phyloP scores from a whole-genome alignment of 2,113 vertebrate species.

The Pteronura brasiliensis region DNA sequence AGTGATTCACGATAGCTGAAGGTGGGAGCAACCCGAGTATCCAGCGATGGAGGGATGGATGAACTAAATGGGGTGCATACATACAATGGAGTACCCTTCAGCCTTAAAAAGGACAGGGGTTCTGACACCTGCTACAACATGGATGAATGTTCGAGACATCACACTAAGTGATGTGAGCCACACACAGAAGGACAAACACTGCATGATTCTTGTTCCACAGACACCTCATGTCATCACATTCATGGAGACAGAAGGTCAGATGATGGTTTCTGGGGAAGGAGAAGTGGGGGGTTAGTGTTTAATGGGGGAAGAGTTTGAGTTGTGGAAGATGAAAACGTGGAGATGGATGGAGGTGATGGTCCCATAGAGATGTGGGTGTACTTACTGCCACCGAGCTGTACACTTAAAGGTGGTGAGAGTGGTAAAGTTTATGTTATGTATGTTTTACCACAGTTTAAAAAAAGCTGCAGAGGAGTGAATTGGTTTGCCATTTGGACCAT shows the following conservation, averaged over 20 bases:
- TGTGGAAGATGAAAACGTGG: neutral
- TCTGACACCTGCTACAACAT: neutral
- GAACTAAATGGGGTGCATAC: neutral
- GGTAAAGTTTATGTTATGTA: neutral
- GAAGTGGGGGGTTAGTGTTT: neutral
- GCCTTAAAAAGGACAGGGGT: neutral
- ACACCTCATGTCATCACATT: neutral
- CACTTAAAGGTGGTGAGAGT: neutral
- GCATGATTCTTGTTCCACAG: neutral
- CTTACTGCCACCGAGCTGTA: neutral
- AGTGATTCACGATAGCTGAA: neutral
- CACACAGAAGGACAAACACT: neutral
- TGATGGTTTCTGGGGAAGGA: neutral
- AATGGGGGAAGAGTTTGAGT: neutral
- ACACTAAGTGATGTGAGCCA: neutral
- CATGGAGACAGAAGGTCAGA: neutral
- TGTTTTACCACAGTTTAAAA: neutral
- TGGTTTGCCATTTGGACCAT: neutral
- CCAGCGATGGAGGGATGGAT: neutral
- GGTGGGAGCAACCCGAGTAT: neutral
- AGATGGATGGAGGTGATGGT: neutral
- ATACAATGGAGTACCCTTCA: neutral
- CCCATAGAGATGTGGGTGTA: neutral
- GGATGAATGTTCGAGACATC: neutral
- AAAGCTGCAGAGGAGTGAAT: neutral